Evolutionary conservation across 1,140 invertebrate genomes (phyloP), one percentile per base, ranked within the genome.

Genomic region (Philopotamus ludificatus): DNA sequence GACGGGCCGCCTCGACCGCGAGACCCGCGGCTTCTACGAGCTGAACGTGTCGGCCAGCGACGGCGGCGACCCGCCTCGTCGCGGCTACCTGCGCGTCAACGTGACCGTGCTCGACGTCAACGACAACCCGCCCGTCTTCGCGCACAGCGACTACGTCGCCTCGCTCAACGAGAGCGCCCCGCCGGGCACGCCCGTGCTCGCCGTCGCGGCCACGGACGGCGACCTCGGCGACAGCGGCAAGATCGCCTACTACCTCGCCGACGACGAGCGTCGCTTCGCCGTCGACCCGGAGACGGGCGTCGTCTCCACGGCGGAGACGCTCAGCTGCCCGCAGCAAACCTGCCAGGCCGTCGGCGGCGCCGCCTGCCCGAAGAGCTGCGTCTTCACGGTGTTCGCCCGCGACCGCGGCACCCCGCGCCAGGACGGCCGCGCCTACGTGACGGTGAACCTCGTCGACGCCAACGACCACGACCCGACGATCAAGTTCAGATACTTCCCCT

Each of bases 391-490:
- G 0, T 94, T 93, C 74, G 95, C 95, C 9, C 83, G 91, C 50
- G 96, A 98, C 80, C 91, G 96, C 71, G 95, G 95, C 0, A 87
- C 87, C 4, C 94, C 94, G 0, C 78, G 91, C 26, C 92, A 96
- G 76, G 91, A 94, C 74, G 94, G 94, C 2, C 82, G 95, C 41
- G 94, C 95, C 18, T 98, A 97, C 78, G 92, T 98, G 0, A 96
- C 93, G 2, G 92, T 98, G 0, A 96, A 94, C 78, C 80, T 98
- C 12, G 81, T 96, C 26, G 95, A 97, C 76, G 90, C 93, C 1
- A 97, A 97, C 78, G 94, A 97, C 82, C 94, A 98, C 74, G 92
- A 94, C 79, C 96, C 95, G 2, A 84, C 90, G 21, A 96, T 98
- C 51, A 88, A 87, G 63, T 97, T 98, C 74, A 87, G 87, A 7